Evolutionary conservation across 92 coral and sea anemone genomes (phyloP).

Genomic region (Actinernus sp.): DNA sequence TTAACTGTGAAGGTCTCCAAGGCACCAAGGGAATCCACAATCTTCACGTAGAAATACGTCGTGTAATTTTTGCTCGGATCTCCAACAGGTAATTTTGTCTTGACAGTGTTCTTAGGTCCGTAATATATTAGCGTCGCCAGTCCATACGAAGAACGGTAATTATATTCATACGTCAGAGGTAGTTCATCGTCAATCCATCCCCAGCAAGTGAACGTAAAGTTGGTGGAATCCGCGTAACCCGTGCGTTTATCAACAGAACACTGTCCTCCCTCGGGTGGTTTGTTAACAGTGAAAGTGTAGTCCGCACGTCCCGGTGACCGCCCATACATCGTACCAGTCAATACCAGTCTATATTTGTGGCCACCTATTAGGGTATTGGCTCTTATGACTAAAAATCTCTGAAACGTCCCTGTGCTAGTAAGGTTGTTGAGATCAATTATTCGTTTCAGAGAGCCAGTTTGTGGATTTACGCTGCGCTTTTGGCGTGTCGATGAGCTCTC

Average conservation of each 20-base stretch:
- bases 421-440: conserved; percentile 3
- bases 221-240: conserved; percentile 36
- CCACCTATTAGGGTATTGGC: conserved; percentile 37
- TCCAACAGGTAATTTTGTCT: conserved; percentile 52
- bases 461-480: not conserved
- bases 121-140: conserved; percentile 21
- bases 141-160: conserved; percentile 25
- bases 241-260: conserved; percentile 18
- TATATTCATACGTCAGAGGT: conserved; percentile 40
- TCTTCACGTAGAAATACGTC: conserved; percentile 1
- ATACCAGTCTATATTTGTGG: conserved; percentile 15
- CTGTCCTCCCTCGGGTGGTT: conserved; percentile 37
- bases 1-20: conserved; percentile 4
- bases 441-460: not conserved
- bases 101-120: conserved; percentile 1
- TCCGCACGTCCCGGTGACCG: conserved; percentile 31
- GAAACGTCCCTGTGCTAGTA: conserved; percentile 4
- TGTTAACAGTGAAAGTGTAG: conserved; percentile 23
- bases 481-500: not conserved
- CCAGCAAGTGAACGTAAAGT: conserved; percentile 23
- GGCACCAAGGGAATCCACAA: conserved; percentile 37
- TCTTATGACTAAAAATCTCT: conserved; percentile 6
- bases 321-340: conserved; percentile 41
- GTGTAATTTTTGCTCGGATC: conserved; percentile 2
- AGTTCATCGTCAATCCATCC: conserved; percentile 46